Percentiles rank a stretch among this genome's conserved stretches.
These are phyloP conservation scores for Nysson spinosus DNA, from an alignment of 2,888 invertebrate species.

Conservation along the genomic window DNA sequence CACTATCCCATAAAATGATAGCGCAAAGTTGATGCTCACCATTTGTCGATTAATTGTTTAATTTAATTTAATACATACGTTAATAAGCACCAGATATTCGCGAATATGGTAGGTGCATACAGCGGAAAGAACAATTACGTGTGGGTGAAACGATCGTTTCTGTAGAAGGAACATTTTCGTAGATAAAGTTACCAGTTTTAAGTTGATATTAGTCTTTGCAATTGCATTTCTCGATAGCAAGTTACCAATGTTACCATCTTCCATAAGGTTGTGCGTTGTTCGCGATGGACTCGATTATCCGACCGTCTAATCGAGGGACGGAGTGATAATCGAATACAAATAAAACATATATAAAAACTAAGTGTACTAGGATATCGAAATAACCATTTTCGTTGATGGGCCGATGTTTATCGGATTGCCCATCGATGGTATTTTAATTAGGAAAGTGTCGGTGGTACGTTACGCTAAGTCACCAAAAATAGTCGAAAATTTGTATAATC, in stretches of 20 bases:
- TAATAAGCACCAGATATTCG: too few relatives aligned
- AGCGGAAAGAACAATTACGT: too few relatives aligned
- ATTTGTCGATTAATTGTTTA: too few relatives aligned
- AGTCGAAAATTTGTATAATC: slow-evolving; percentile 31
- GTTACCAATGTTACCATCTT: slow-evolving; percentile 30
- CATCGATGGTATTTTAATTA: background rate
- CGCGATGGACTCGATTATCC: slow-evolving; percentile 28
- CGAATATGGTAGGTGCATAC: too few relatives aligned
- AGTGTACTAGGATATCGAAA: too few relatives aligned
- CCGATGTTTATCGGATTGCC: too few relatives aligned
- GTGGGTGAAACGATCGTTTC: too few relatives aligned
- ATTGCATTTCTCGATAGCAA: slow-evolving; percentile 35
- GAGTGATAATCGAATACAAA: slow-evolving; percentile 42
- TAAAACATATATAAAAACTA: too few relatives aligned
- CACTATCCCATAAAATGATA: too few relatives aligned
- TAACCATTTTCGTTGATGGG: too few relatives aligned
- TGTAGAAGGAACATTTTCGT: background rate
- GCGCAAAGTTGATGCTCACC: too few relatives aligned
- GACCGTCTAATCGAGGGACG: background rate
- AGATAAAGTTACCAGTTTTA: background rate
- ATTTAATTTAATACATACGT: too few relatives aligned
- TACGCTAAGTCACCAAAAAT: slow-evolving; percentile 36
- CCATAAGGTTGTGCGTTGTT: slow-evolving; percentile 4
- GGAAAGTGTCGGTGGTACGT: slow-evolving; percentile 35
- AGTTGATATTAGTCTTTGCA: background rate